These are phyloP conservation scores for Acrobasis consociella DNA, from an alignment of 2,888 invertebrate genomes.

Conservation along the genomic window DNA sequence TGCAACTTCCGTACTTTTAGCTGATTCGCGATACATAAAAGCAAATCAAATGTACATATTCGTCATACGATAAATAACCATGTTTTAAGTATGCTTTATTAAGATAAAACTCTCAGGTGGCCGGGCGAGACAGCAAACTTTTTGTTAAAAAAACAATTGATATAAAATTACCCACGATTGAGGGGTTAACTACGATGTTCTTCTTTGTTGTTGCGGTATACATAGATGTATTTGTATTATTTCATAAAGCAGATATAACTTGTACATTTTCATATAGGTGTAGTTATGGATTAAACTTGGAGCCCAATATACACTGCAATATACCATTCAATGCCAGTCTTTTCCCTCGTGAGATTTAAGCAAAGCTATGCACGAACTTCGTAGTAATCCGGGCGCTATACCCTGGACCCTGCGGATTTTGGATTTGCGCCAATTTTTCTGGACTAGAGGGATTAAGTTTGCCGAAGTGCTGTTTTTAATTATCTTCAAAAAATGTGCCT, in stretches of 20 bases:
- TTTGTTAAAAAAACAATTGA: too few relatives aligned
- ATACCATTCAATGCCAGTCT: constrained; percentile 4
- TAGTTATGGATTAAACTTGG: neutral
- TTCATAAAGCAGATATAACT: too few relatives aligned
- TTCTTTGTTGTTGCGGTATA: too few relatives aligned
- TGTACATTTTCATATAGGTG: neutral
- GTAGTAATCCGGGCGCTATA: constrained; percentile 14
- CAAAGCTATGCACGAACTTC: constrained; percentile 10
- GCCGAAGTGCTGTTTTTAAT: neutral
- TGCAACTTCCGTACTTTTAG: neutral
- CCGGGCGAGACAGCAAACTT: too few relatives aligned
- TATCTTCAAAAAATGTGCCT: neutral
- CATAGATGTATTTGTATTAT: too few relatives aligned
- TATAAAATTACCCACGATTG: too few relatives aligned
- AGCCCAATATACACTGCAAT: neutral
- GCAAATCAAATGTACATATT: too few relatives aligned
- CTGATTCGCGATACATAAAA: neutral
- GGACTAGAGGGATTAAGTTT: neutral
- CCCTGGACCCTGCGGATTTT: neutral
- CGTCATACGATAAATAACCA: too few relatives aligned
- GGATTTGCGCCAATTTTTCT: constrained; percentile 1
- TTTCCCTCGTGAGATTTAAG: neutral
- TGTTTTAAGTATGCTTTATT: too few relatives aligned
- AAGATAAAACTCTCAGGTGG: too few relatives aligned
- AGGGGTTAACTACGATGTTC: too few relatives aligned